Evolutionary conservation across 2,888 invertebrate genomes (phyloP).

Genomic region (Ramazzottius varieornatus): DNA sequence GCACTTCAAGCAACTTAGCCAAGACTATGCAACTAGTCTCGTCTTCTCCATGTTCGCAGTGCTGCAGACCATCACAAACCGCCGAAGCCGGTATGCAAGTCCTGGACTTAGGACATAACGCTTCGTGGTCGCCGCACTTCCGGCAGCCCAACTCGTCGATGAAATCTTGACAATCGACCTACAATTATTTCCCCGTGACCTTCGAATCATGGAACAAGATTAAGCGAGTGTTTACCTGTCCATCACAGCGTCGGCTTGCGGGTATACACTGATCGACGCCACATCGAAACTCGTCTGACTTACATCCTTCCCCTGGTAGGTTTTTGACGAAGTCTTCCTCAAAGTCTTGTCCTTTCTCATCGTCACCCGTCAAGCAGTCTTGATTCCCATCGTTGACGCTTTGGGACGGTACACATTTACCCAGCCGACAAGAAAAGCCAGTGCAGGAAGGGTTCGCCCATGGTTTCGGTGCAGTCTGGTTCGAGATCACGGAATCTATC

Average conservation of each 20-base stretch:
- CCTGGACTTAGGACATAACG: not conserved
- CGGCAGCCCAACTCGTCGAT: not conserved
- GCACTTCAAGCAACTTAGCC: not conserved
- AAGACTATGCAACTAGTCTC: not conserved
- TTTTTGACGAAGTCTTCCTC: not conserved
- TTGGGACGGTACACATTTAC: not conserved
- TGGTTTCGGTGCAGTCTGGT: not conserved
- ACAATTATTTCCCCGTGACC: too few relatives aligned
- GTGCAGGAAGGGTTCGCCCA: not conserved
- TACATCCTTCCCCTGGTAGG: not conserved
- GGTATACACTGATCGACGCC: not conserved
- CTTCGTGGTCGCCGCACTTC: not conserved
- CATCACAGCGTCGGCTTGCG: not conserved
- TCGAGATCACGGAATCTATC: not conserved
- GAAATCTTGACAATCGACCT: not conserved
- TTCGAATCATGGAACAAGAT: too few relatives aligned
- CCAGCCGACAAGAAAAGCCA: not conserved
- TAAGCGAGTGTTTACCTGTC: too few relatives aligned
- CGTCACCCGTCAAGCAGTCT: not conserved
- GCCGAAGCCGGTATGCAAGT: not conserved
- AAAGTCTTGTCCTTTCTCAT: not conserved
- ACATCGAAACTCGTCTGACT: not conserved
- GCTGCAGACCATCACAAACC: not conserved
- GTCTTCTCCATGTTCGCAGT: constrained; percentile 1
- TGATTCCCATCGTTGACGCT: not conserved